phyloP scores from a whole-genome alignment of 2,888 invertebrate genomes.

The Aspidiotus rigidus region DNA sequence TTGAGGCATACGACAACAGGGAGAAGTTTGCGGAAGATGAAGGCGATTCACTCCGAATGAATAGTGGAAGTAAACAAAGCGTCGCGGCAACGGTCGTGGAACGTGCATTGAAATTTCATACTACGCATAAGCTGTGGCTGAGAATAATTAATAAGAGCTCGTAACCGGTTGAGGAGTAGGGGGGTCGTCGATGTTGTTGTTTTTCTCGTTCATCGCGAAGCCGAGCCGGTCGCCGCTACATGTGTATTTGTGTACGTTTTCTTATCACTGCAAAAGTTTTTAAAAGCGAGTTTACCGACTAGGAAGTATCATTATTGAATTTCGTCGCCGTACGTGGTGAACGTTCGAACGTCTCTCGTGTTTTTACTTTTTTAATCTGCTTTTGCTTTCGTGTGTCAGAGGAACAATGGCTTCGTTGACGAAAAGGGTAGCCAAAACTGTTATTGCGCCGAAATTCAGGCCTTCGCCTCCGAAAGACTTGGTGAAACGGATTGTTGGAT shows the following conservation, averaged over 20 bases:
- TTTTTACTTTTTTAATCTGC: too few relatives aligned
- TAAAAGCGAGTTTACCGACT: slow-evolving; percentile 17
- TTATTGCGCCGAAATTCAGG: slow-evolving; percentile 26
- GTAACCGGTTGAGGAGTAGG: slow-evolving; percentile 28
- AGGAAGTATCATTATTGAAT: slow-evolving; percentile 5
- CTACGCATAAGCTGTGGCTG: too few relatives aligned
- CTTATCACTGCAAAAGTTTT: slow-evolving; percentile 20
- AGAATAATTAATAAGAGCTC: slow-evolving; percentile 16
- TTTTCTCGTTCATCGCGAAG: slow-evolving; percentile 8
- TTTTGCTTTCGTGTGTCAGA: too few relatives aligned
- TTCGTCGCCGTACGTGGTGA: too few relatives aligned
- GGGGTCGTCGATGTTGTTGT: slow-evolving; percentile 7
- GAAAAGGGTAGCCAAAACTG: slow-evolving; percentile 16
- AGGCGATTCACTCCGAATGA: too few relatives aligned
- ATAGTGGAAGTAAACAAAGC: too few relatives aligned
- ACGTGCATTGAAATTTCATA: too few relatives aligned
- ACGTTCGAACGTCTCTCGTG: too few relatives aligned
- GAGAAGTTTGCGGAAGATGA: too few relatives aligned
- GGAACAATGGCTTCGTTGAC: slow-evolving; percentile 24
- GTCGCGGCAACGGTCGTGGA: too few relatives aligned
- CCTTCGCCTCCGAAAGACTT: slow-evolving; percentile 29
- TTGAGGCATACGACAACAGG: too few relatives aligned
- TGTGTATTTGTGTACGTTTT: slow-evolving; percentile 4
- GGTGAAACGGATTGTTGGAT: slow-evolving; percentile 31
- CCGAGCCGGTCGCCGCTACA: slow-evolving; percentile 7